Conservation (phyloP, 2,113 vertebrate genomes). For the Channa argus region DNA sequence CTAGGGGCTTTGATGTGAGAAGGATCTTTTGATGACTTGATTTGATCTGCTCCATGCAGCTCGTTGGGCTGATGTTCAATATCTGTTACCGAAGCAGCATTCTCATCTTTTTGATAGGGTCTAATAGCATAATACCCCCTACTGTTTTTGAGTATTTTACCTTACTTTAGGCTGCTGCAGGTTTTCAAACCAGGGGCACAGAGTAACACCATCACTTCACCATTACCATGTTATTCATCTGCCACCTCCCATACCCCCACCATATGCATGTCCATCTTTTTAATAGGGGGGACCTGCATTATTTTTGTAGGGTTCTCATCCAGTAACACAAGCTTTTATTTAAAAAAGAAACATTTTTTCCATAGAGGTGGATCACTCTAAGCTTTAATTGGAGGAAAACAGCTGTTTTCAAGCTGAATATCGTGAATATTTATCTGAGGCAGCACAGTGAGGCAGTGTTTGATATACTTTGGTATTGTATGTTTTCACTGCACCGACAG, state of each 20-base stretch:
- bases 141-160: constrained; percentile 12
- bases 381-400: constrained; percentile 79
- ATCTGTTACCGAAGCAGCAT: constrained; percentile 54
- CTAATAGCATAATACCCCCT: constrained; percentile 54
- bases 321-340: constrained; percentile 62
- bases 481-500: constrained; percentile 35
- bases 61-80: constrained; percentile 60
- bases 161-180: constrained; percentile 11
- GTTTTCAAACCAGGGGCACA: constrained; percentile 12
- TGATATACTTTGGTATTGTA: constrained; percentile 61
- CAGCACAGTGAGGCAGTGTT: constrained; percentile 64
- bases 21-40: constrained; percentile 79
- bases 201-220: constrained; percentile 12
- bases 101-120: constrained; percentile 52
- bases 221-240: constrained; percentile 32
- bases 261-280: constrained; percentile 43
- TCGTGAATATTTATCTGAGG: constrained; percentile 81
- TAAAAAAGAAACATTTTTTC: constrained; percentile 78
- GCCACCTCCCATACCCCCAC: neutral
- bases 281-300: constrained; percentile 41
- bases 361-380: constrained; percentile 65
- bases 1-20: constrained; percentile 75
- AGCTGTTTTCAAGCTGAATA: constrained; percentile 78
- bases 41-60: constrained; percentile 68
- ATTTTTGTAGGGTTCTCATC: constrained; percentile 48